Evolutionary conservation across 1,140 invertebrate species (phyloP).

Genomic region (Chironomus tepperi): DNA sequence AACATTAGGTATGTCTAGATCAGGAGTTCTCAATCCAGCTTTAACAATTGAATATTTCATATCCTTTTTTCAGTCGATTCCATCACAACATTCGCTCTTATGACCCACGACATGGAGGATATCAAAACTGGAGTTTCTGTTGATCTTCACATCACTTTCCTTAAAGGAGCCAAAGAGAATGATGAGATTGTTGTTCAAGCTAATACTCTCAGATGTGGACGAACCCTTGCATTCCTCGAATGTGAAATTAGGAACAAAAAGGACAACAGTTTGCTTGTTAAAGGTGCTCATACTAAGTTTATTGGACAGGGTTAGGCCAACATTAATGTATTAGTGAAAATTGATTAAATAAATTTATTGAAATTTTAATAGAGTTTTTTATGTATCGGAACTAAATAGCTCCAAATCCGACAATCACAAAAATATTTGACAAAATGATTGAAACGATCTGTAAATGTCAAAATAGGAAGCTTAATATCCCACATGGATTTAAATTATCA

Average conservation of each 20-base stretch:
- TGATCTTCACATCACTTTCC: slow-evolving; percentile 62
- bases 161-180: slow-evolving; percentile 64
- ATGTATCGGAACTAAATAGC: too few species aligned
- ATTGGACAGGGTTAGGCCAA: slow-evolving; percentile 41
- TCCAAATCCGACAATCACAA: too few species aligned
- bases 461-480: too few species aligned
- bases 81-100: slow-evolving; percentile 70
- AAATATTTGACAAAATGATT: too few species aligned
- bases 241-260: slow-evolving; percentile 66
- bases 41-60: too few species aligned
- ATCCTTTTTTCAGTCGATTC: slow-evolving; percentile 50
- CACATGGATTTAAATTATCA: too few species aligned
- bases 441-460: too few species aligned
- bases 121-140: slow-evolving; percentile 59
- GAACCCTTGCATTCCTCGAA: slow-evolving; percentile 69
- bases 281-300: slow-evolving; percentile 73
- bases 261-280: slow-evolving; percentile 60
- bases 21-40: too few species aligned
- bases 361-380: too few species aligned
- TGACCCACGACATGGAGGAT: slow-evolving; percentile 50
- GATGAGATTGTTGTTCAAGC: slow-evolving; percentile 74
- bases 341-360: too few species aligned
- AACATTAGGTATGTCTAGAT: slow-evolving; percentile 46
- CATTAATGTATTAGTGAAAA: too few species aligned
- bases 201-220: slow-evolving; percentile 65